Base-by-base conservation (phyloP, 2,888 invertebrate genomes). In the Zele albiditarsus region DNA sequence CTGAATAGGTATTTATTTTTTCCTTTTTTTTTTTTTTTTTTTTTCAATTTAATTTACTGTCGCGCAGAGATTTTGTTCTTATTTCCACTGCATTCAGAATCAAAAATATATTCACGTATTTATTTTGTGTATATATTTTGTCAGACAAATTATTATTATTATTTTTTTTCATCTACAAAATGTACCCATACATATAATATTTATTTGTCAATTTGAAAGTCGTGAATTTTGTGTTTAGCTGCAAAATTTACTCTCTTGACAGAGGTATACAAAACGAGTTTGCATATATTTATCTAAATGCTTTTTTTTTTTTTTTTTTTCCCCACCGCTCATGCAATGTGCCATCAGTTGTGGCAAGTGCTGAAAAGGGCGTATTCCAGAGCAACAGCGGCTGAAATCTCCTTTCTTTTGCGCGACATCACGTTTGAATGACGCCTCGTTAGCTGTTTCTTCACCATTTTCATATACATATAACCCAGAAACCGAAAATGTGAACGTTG, bases 371-470 rank as follows among this genome's bases (percentile, higher is more conserved):
- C 53, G 20, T 20, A 53, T 10, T 8, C 1, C 53, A 20, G 20
- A 20, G 20, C 20, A 53, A 53, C 53, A 53, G 20, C 53, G 10
- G 23, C 8, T 8, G 53, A 53, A 53, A 20, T 53, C 53, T 53
- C 53, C 68, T 71, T 73, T 67, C 73, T 71, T 71, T 76, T 57
- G 76, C 68, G 73, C 42, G 66, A 71, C 69, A 66, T 71, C 77
- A 75, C 53, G 71, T 74, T 83, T 84, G 83, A 85, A 84, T 84
- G 84, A 84, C 82, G 83, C 82, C 82, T 84, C 84, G 84, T 85
- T 85, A 84, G 84, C 79, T 76, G 79, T 81, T 78, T 78, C 77
- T 76, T 72, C 78, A 53, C 53, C 53, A 53, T 53, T 53, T 53
- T 53, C 20, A 53, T 53, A 53, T 20, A 53, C 8, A 53, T 20